Base-by-base conservation (phyloP, 2,797 vertebrate genomes). In the Columba guinea region DNA sequence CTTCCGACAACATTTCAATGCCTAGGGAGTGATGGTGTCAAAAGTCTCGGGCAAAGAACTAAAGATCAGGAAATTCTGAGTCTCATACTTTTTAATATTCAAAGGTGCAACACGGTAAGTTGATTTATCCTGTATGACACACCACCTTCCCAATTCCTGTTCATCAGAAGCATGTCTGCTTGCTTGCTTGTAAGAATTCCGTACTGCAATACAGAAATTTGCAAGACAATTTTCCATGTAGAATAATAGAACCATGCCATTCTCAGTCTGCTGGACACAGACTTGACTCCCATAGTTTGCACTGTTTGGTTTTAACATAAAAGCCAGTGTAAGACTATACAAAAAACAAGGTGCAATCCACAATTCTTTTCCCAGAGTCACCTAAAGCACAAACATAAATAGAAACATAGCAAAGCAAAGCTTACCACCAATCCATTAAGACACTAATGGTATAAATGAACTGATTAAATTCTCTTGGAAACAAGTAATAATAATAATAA, bases 361-460 rank as follows among this genome's bases (percentile, higher is more conserved):
- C 13, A 80, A 3, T 37, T 37, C 24, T 89, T 87, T 89, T 32
- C 49, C 46, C 68, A 84, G n/a, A 75, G 62, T 70, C 64, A 90
- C 28, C 44, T 69, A 59, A 87, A 86, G n/a, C 35, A 75, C 27
- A 84, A 64, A 75, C 18, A 77, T 39, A 92, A 89, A 81, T 34
- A 52, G 8, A 83, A 74, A 86, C 19, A 39, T 9, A 81, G 28
- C 1, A 3, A 32, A 87, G 17, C 16, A 87, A 84, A 75, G 20
- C n/a, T 94, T 68, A 64, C 16, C 27, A 64, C 34, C 26, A 24
- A 37, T 27, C 37, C 0, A 0, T 67, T 64, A 79, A 30, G 48
- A 60, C 8, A 64, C 3, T 3, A 17, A 6, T 11, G 8, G 6
- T 21, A 16, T 10, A 73, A 65, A n/a, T 0, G 0, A 22, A 76